phyloP scores from a whole-genome alignment of 1,140 invertebrate genomes.

The Pachyrhynchus sulphureomaculatus region DNA sequence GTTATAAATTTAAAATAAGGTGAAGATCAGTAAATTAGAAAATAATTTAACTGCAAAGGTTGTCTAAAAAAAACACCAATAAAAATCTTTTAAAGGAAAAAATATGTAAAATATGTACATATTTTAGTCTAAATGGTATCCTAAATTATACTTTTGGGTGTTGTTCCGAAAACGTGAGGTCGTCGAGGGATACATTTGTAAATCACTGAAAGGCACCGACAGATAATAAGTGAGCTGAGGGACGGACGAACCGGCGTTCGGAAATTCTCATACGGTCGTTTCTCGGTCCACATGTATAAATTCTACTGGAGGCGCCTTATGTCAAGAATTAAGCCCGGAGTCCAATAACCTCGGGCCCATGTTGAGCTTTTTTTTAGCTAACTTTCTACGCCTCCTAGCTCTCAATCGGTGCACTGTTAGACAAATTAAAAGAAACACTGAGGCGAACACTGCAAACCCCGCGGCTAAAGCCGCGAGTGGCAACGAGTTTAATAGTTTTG shows the following conservation, averaged over 20 bases:
- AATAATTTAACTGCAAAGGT: not conserved
- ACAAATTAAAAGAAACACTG: slow-evolving; percentile 58
- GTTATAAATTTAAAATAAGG: not conserved
- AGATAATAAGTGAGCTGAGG: slow-evolving; percentile 51
- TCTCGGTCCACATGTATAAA: slow-evolving; percentile 86
- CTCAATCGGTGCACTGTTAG: slow-evolving; percentile 49
- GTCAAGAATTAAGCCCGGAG: slow-evolving; percentile 66
- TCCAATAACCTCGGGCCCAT: slow-evolving; percentile 47
- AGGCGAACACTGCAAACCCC: slow-evolving; percentile 57
- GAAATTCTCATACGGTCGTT: slow-evolving; percentile 73
- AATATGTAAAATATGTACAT: slow-evolving; percentile 25
- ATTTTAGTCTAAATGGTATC: slow-evolving; percentile 18
- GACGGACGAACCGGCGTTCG: slow-evolving; percentile 47
- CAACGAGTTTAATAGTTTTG: slow-evolving; percentile 46
- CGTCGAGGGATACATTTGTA: slow-evolving; percentile 30
- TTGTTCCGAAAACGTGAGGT: slow-evolving; percentile 28
- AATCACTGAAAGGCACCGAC: slow-evolving; percentile 48
- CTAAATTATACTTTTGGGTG: slow-evolving; percentile 10
- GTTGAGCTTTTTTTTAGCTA: slow-evolving; percentile 59
- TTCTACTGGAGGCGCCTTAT: slow-evolving; percentile 82
- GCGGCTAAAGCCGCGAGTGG: slow-evolving; percentile 59
- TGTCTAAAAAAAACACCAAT: slow-evolving; percentile 1
- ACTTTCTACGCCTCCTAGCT: slow-evolving; percentile 50
- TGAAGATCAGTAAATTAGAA: not conserved
- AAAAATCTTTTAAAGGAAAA: slow-evolving; percentile 6